Evolutionary conservation across 64 coral and sea anemone genomes (phyloP), one percentile per base, ranked within the genome.

Genomic region (Cladopsammia gracilis): DNA sequence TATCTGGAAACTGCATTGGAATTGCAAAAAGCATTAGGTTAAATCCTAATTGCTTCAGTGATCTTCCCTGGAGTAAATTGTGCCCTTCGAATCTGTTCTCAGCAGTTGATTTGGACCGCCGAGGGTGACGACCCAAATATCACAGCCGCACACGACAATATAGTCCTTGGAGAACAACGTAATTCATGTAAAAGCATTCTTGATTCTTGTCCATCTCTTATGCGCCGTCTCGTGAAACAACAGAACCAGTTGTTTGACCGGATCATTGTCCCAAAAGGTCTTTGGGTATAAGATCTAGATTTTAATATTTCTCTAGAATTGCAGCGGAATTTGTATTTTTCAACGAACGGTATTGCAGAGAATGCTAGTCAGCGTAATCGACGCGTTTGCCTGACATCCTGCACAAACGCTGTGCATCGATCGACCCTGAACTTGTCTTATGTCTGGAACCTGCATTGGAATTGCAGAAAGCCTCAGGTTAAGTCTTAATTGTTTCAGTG

Each of bases 371-470:
- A 54, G 52, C 52, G 6, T 56, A 10, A 10, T 56, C 3, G 5
- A 56, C 53, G 12, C 53, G 2, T 10, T 56, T 56, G 7, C 53
- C 12, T 56, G 53, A 56, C 7, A 56, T 56, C 7, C 53, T 1
- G 53, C 34, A 34, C 34, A 34, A 34, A 34, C 34, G 34, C 34
- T 34, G 34, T 34, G 34, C 34, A 34, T 34, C 34, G 0, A 34
- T 34, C 34, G 34, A 34, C 34, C 34, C 34, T 34, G 34, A 34
- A 34, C 34, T 1, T 34, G 2, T 34, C 34, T 34, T 34, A 34
- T 34, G 34, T 34, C 53, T 56, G 12, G 53, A 18, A 82, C 62
- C 59, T 62, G 58, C 58, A 62, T 82, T 64, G 78, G 59, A 82
- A 64, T 84, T 51, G 80, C 80, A 67, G 58, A 67, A 67, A 68